These are phyloP conservation scores for Menidia menidia DNA, from an alignment of 2,797 vertebrate species.

Conservation along the genomic window DNA sequence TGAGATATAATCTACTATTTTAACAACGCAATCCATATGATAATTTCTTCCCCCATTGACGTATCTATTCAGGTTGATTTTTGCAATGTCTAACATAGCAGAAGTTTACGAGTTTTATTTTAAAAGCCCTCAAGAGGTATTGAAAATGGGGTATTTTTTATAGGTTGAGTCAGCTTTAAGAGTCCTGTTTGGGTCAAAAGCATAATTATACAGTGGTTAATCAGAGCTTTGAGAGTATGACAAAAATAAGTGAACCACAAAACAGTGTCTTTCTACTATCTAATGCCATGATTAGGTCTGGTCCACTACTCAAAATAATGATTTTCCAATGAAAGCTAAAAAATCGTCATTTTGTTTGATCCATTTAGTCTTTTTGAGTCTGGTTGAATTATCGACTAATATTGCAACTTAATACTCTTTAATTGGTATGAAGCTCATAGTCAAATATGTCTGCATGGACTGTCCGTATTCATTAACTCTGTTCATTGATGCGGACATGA, in stretches of 20 bases:
- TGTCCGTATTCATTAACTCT: background rate
- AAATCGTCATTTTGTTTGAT: background rate
- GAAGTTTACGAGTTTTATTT: conserved; percentile 1
- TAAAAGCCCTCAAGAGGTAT: conserved; percentile 9
- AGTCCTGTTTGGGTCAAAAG: conserved; percentile 5
- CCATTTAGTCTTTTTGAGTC: background rate
- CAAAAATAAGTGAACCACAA: background rate
- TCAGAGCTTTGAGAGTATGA: background rate
- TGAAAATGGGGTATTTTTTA: conserved; percentile 12
- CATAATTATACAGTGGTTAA: background rate
- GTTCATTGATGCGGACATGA: background rate
- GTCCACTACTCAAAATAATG: background rate
- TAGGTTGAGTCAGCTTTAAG: conserved; percentile 14
- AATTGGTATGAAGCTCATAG: background rate
- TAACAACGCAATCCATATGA: background rate
- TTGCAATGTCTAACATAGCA: background rate
- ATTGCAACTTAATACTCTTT: background rate
- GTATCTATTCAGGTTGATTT: conserved; percentile 15
- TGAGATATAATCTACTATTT: background rate
- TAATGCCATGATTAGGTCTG: background rate
- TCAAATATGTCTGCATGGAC: background rate
- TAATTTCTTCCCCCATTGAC: background rate
- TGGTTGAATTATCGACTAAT: background rate
- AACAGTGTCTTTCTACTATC: background rate
- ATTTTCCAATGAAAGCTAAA: background rate